Evolutionary conservation across 2,888 invertebrate genomes (phyloP).

Genomic region (Synergus itoensis): DNA sequence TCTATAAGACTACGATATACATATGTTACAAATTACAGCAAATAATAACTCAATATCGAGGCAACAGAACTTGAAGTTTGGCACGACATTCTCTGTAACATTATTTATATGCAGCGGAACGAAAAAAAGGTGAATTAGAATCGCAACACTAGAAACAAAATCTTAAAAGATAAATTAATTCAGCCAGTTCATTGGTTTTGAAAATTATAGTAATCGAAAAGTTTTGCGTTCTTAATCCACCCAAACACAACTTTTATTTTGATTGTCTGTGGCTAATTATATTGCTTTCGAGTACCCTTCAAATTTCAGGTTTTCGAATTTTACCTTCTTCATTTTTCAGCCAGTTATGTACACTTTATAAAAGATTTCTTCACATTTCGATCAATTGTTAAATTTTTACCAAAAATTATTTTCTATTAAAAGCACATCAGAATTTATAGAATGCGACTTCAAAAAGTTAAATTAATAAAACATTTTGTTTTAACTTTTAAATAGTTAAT

Average conservation of each 20-base stretch:
- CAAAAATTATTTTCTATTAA: too few relatives aligned
- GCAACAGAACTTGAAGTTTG: slow-evolving; percentile 59
- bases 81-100: slow-evolving; percentile 65
- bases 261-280: slow-evolving; percentile 73
- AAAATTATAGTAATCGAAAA: slow-evolving; percentile 11
- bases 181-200: slow-evolving; percentile 28
- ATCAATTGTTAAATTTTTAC: neutral
- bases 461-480: neutral
- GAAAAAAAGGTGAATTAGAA: slow-evolving; percentile 53
- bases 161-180: slow-evolving; percentile 32
- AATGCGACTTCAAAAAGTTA: too few relatives aligned
- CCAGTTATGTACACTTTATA: neutral
- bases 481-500: neutral
- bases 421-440: too few relatives aligned
- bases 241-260: slow-evolving; percentile 59
- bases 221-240: slow-evolving; percentile 28
- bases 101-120: slow-evolving; percentile 67
- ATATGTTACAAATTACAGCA: slow-evolving; percentile 56
- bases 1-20: slow-evolving; percentile 41
- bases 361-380: neutral
- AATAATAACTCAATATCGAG: slow-evolving; percentile 38
- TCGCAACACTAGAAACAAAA: slow-evolving; percentile 59
- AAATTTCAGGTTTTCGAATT: slow-evolving; percentile 36
- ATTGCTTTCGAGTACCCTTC: slow-evolving; percentile 35
- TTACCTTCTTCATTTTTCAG: slow-evolving; percentile 43